phyloP scores from a whole-genome alignment of 1,140 invertebrate genomes.

The Meloidogyne hapla region DNA sequence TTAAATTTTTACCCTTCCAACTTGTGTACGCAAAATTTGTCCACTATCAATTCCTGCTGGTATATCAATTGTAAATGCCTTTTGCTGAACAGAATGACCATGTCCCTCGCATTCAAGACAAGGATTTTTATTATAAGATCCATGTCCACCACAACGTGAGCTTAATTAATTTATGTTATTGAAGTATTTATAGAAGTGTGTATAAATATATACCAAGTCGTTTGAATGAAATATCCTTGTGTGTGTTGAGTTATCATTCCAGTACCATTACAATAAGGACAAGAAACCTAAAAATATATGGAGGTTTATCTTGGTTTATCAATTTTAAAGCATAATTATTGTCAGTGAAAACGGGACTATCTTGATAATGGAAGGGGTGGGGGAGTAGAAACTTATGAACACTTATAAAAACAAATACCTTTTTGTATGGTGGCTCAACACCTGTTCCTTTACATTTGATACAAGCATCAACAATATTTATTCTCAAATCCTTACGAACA shows the following conservation, averaged over 20 bases:
- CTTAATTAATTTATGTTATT: background rate
- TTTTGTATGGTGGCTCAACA: slow-evolving; percentile 82
- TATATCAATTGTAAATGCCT: slow-evolving; percentile 87
- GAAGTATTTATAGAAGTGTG: no score
- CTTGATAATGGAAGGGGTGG: no score
- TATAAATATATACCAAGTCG: slow-evolving; percentile 74
- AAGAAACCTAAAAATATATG: slow-evolving; percentile 65
- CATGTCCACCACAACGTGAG: slow-evolving; percentile 82
- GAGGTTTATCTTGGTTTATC: background rate
- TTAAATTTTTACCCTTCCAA: slow-evolving; percentile 70
- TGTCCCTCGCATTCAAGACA: slow-evolving; percentile 90
- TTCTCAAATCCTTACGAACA: slow-evolving; percentile 84
- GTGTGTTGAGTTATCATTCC: slow-evolving; percentile 68
- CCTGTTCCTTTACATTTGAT: slow-evolving; percentile 80
- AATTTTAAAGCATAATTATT: background rate
- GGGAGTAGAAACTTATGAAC: no score
- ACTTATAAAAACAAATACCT: slow-evolving; percentile 67
- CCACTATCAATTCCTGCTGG: slow-evolving; percentile 79
- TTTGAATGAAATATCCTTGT: slow-evolving; percentile 92
- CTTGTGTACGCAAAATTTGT: slow-evolving; percentile 87
- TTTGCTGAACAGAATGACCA: slow-evolving; percentile 83
- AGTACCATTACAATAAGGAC: slow-evolving; percentile 91
- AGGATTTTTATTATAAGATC: slow-evolving; percentile 82
- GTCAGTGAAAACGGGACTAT: no score
- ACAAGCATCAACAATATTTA: slow-evolving; percentile 73